Evolutionary conservation across 2,797 vertebrate species (phyloP).

Genomic region (Hemibagrus guttatus): DNA sequence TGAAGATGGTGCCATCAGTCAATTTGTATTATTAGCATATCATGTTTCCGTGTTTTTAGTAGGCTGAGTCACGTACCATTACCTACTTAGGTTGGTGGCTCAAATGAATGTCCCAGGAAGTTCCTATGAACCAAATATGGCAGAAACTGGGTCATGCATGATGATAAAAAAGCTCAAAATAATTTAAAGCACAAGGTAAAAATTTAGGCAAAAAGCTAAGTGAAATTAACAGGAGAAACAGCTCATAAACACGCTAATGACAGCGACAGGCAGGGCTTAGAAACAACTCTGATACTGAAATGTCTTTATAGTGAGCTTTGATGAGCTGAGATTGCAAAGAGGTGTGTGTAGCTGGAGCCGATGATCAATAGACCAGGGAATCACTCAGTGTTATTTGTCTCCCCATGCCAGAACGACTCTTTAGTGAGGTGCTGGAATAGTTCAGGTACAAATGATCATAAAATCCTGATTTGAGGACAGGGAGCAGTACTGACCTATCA

Average conservation of each 20-base stretch:
- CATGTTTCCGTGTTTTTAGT: background rate
- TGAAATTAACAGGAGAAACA: background rate
- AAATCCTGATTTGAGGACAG: background rate
- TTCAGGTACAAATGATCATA: background rate
- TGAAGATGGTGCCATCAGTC: background rate
- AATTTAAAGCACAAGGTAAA: background rate
- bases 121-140: background rate
- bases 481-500: background rate
- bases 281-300: background rate
- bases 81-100: background rate
- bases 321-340: background rate
- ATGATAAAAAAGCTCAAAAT: background rate
- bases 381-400: background rate
- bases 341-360: background rate
- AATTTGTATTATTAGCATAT: background rate
- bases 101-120: background rate
- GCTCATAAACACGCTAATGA: background rate
- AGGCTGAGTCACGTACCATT: slow-evolving; percentile 1
- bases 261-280: background rate
- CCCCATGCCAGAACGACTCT: background rate
- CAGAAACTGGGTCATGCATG: background rate
- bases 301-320: background rate
- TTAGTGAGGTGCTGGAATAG: too few species aligned
- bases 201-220: background rate
- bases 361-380: slow-evolving; percentile 10